Conservation (phyloP, 2,888 invertebrate genomes). For the Synanthedon tipuliformis region DNA sequence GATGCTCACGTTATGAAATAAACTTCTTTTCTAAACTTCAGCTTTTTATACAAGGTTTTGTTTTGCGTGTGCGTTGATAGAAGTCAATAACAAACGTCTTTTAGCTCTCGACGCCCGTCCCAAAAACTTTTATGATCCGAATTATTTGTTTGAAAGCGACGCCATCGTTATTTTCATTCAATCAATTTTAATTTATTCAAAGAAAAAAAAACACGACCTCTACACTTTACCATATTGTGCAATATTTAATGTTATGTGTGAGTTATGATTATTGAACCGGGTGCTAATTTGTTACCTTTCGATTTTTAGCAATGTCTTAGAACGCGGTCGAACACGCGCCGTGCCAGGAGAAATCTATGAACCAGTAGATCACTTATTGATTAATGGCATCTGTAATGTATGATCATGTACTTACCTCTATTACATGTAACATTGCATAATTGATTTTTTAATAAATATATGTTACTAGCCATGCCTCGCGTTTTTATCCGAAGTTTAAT, state of each 20-base stretch:
- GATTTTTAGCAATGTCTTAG: conserved; percentile 9
- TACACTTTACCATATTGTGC: conserved; percentile 6
- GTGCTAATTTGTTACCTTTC: conserved; percentile 9
- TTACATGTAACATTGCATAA: not conserved
- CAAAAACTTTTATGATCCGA: no score
- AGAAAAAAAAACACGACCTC: no score
- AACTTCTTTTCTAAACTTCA: no score
- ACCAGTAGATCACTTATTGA: not conserved
- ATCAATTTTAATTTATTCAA: no score
- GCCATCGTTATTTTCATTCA: not conserved
- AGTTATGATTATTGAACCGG: not conserved
- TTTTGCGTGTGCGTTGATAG: no score
- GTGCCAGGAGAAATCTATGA: not conserved
- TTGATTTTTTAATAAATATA: not conserved
- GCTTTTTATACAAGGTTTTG: no score
- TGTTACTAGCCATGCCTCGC: no score
- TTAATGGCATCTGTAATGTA: not conserved
- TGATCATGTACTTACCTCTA: not conserved
- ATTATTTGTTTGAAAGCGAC: no score
- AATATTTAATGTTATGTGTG: conserved; percentile 8
- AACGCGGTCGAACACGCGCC: not conserved
- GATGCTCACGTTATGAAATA: no score
- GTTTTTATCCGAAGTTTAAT: no score
- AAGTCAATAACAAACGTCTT: no score
- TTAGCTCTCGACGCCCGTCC: no score